Evolutionary conservation across 2,888 invertebrate genomes (phyloP).

Genomic region (Smittia sp.): DNA sequence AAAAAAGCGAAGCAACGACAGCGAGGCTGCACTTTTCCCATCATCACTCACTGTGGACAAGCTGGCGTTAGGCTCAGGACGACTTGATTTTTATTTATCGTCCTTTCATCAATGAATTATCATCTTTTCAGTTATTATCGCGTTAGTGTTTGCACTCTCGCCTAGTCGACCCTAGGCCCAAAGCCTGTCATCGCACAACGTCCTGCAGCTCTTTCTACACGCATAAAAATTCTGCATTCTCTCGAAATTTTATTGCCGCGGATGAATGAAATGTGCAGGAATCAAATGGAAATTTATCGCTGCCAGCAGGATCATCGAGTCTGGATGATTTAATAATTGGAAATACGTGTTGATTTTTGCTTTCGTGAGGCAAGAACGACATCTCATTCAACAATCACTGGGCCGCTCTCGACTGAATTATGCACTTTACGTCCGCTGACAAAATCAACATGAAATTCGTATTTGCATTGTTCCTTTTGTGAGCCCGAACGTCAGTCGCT

Average conservation of each 20-base stretch:
- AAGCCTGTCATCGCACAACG: background rate
- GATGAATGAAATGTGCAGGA: slow-evolving; percentile 1
- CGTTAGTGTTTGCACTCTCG: slow-evolving; percentile 29
- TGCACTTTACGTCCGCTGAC: background rate
- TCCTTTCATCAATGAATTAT: slow-evolving; percentile 41
- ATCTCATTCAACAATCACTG: background rate
- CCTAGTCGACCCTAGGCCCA: background rate
- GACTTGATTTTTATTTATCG: slow-evolving; percentile 41
- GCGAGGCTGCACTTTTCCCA: slow-evolving; percentile 38
- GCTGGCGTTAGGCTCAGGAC: slow-evolving; percentile 10
- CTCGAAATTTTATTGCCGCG: background rate
- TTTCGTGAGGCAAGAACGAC: background rate
- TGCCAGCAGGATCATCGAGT: background rate
- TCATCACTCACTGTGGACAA: slow-evolving; percentile 1
- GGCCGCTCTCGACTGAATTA: background rate
- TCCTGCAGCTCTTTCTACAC: background rate
- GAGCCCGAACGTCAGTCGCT: background rate
- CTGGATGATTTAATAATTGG: slow-evolving; percentile 34
- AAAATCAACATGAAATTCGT: background rate
- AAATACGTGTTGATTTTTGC: slow-evolving; percentile 20
- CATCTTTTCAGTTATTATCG: slow-evolving; percentile 35
- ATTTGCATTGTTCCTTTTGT: slow-evolving; percentile 4
- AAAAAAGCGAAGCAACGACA: background rate
- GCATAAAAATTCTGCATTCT: background rate
- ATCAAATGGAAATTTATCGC: slow-evolving; percentile 22